Conservation (phyloP, 2,113 vertebrate genomes). For the Melanerpes aurifrons region DNA sequence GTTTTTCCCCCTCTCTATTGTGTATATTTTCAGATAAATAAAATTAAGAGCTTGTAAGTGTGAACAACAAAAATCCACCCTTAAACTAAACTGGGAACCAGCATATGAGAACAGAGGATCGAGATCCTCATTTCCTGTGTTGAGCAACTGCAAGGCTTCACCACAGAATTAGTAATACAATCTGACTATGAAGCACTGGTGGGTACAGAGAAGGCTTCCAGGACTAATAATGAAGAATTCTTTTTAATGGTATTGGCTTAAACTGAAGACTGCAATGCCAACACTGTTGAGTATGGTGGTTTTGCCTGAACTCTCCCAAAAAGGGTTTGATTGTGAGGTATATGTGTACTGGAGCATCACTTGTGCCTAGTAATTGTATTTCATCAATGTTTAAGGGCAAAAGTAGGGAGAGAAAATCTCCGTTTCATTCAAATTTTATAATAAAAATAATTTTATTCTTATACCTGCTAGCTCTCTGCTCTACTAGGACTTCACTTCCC, state of each 20-base stretch:
- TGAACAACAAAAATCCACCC: background rate
- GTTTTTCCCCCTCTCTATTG: fast-evolving
- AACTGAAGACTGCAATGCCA: background rate
- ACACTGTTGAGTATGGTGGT: conserved; percentile 7
- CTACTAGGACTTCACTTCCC: conserved; percentile 48
- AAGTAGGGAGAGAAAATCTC: too few relatives aligned
- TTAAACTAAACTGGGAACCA: background rate
- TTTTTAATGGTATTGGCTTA: conserved; percentile 64
- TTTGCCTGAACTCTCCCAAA: background rate
- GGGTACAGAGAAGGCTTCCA: conserved; percentile 45
- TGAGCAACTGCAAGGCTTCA: background rate
- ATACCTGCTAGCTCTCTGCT: conserved; percentile 62
- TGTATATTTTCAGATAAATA: background rate
- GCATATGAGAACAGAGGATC: background rate
- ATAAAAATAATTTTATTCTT: conserved; percentile 66
- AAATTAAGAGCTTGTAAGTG: fast-evolving
- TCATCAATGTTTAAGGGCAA: background rate
- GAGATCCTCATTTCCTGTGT: fast-evolving
- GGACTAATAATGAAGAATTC: conserved; percentile 66
- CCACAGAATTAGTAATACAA: background rate
- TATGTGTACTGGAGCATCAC: background rate
- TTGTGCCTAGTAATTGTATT: conserved; percentile 50
- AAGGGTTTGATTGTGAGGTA: conserved; percentile 56
- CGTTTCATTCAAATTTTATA: too few relatives aligned
- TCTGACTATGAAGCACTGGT: background rate